A percentile compares a stretch with the other conserved stretches of the same genome.
Conservation (phyloP, 2,113 vertebrate species). For the Epinephelus lanceolatus region DNA sequence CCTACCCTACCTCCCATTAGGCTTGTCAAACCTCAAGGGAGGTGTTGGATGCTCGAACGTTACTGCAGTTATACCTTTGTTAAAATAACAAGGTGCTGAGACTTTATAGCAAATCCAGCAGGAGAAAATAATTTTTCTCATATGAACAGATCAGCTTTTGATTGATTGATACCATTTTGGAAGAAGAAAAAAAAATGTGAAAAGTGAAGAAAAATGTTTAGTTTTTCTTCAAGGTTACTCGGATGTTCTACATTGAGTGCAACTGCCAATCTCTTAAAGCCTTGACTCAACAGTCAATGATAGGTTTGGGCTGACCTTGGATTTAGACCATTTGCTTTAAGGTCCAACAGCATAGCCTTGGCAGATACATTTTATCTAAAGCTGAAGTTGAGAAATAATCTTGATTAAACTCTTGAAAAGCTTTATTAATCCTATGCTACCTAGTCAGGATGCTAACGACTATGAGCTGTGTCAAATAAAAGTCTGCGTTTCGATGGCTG, state of each 20-base stretch:
- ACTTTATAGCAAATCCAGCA: conserved; percentile 10
- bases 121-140: not conserved
- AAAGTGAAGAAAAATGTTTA: not conserved
- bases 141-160: not conserved
- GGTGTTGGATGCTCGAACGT: conserved; percentile 35
- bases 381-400: conserved; percentile 12
- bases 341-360: not conserved
- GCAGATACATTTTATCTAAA: not conserved
- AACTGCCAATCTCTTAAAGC: conserved; percentile 1
- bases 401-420: conserved; percentile 17
- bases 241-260: not conserved
- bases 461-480: conserved; percentile 55
- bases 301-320: conserved; percentile 25
- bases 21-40: conserved; percentile 48
- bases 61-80: conserved; percentile 35
- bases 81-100: conserved; percentile 41
- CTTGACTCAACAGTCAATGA: conserved; percentile 1
- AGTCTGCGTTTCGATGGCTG: conserved; percentile 30
- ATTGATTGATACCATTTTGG: not conserved
- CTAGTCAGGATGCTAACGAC: conserved; percentile 27
- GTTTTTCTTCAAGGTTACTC: conserved; percentile 2
- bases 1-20: conserved; percentile 46
- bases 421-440: conserved; percentile 26
- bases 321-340: not conserved
- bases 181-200: not conserved